A percentile compares a stretch with the other conserved stretches of the same genome.
Conservation (phyloP, 2,888 invertebrate genomes). For the Capitulum mitella region DNA sequence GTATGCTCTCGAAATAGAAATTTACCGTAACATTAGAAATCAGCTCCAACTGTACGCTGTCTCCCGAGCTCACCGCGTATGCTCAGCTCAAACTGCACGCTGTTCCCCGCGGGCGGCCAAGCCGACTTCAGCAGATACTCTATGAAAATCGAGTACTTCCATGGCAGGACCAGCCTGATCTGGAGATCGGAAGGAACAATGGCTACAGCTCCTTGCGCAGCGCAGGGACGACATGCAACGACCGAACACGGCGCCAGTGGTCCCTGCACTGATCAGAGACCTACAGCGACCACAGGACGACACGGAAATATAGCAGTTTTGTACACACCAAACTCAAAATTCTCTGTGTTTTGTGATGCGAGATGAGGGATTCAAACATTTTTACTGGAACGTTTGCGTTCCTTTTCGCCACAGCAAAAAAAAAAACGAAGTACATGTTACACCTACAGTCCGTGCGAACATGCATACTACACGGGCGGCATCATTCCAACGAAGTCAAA, state of each 20-base stretch:
- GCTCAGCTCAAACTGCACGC: slow-evolving; percentile 21
- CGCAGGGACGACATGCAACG: background rate
- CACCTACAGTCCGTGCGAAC: too few species aligned
- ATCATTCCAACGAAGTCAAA: too few species aligned
- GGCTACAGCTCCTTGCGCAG: background rate
- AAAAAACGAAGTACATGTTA: too few species aligned
- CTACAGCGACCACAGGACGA: too few species aligned
- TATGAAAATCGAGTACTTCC: slow-evolving; percentile 36
- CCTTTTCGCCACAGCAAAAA: too few species aligned
- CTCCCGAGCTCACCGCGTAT: background rate
- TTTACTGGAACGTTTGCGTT: too few species aligned
- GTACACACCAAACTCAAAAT: background rate
- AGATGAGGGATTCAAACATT: too few species aligned
- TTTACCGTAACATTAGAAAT: too few species aligned
- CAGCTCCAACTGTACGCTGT: background rate
- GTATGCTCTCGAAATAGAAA: too few species aligned
- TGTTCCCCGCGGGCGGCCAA: slow-evolving; percentile 36
- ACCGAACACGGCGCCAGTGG: background rate
- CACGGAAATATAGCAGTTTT: too few species aligned
- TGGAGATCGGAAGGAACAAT: slow-evolving; percentile 40
- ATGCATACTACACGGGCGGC: too few species aligned
- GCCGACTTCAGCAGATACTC: slow-evolving; percentile 34
- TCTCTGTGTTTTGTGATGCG: too few species aligned
- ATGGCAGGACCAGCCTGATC: slow-evolving; percentile 38
- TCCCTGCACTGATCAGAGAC: background rate